Base-by-base conservation (phyloP, 2,888 invertebrate genomes). In the Coremacera marginata region DNA sequence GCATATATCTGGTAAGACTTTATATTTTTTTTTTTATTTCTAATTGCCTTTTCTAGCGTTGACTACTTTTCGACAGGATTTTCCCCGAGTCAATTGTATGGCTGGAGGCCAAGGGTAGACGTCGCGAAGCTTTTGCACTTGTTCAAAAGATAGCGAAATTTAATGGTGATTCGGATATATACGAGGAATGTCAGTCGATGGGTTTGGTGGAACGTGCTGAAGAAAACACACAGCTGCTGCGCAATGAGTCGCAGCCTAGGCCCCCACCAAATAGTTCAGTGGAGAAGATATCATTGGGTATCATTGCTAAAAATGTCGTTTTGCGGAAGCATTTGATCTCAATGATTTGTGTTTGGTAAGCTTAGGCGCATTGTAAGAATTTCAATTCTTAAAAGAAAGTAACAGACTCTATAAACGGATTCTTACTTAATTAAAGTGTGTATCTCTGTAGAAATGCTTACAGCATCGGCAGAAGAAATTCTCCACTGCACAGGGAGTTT, bases 21-120 rank as follows among this genome's bases (percentile, higher is more conserved):
- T 14, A 16, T 11, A 7, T 63, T 25, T 27, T 14, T 9, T 27
- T 63, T 34, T 63, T n/a, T n/a, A 14, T 27, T 34, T 31, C n/a
- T 44, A 31, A 11, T 25, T 72, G 7, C 31, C 25, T 2, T n/a
- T 14, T 37, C 14, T 3, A 68, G n/a, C 25, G n/a, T n/a, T 62
- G 14, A 25, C 14, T 19, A 0, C 34, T 27, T 60, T 57, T n/a
- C 51, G 52, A 0, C 27, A 90, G 89, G 89, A 82, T 89, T 4
- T 86, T 90, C 70, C 90, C 90, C 4, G 90, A 90, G 79, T 90
- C 90, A 0, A 86, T 90, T 16, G 84, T 87, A 63, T 90, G 90
- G 90, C 79, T 90, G 3, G 68, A 86, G 22, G 86, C 89, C 1
- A 87, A 84, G 63, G 86, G 86, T 3, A 87, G 86, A 78, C 82